Percentiles rank a stretch among this genome's conserved stretches.
phyloP scores from a whole-genome alignment of 2,888 invertebrate species.

The Anoplius nigerrimus region DNA sequence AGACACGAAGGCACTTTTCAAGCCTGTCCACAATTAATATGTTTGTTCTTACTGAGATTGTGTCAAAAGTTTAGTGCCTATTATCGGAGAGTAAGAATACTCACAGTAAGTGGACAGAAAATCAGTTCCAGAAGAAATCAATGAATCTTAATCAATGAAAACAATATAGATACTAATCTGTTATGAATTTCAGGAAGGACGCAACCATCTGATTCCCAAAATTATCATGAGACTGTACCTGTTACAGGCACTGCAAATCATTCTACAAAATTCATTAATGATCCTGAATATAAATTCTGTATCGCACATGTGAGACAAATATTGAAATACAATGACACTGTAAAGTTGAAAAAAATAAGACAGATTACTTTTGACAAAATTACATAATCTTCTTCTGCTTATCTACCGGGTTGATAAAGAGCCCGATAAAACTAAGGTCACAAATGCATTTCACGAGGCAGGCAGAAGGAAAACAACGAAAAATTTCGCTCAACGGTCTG shows the following conservation, averaged over 20 bases:
- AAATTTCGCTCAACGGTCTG: too few species aligned
- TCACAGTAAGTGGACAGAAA: conserved; percentile 78
- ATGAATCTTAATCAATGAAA: conserved; percentile 10
- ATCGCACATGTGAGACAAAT: conserved; percentile 79
- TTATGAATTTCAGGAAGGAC: conserved; percentile 79
- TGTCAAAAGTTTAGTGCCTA: conserved; percentile 84
- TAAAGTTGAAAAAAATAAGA: too few species aligned
- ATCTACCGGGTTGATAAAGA: too few species aligned
- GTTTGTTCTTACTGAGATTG: conserved; percentile 80
- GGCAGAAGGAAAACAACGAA: too few species aligned
- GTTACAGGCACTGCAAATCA: conserved; percentile 80
- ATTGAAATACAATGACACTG: too few species aligned
- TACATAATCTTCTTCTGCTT: too few species aligned
- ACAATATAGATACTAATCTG: neutral
- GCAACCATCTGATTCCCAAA: conserved; percentile 81
- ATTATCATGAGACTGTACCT: conserved; percentile 84
- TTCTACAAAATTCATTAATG: conserved; percentile 80
- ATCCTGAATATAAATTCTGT: conserved; percentile 83
- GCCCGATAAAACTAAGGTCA: too few species aligned
- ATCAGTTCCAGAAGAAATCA: neutral
- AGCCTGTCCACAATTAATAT: conserved; percentile 81
- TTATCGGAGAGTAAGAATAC: conserved; percentile 82
- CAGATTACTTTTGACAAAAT: too few species aligned
- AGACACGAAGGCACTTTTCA: conserved; percentile 75
- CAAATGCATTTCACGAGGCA: too few species aligned